Conservation (phyloP, 2,797 vertebrate species). For the Hybognathus amarus region DNA sequence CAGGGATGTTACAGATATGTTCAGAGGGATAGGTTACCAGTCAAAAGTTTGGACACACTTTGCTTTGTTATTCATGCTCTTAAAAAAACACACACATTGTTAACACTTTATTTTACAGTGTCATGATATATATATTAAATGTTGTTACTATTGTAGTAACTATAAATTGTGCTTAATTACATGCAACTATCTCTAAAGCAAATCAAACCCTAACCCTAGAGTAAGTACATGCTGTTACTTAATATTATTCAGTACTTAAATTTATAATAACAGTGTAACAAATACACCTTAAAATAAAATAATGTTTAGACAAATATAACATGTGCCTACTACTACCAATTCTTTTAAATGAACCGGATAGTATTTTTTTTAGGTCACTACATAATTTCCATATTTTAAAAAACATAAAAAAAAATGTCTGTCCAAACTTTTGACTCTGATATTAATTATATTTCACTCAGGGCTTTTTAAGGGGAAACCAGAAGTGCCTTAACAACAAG, state of each 20-base stretch:
- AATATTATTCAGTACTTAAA: too few relatives aligned
- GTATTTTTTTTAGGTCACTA: background rate
- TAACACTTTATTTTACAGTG: too few relatives aligned
- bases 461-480: constrained; percentile 1
- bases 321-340: background rate
- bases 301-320: background rate
- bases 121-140: too few relatives aligned
- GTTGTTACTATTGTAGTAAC: too few relatives aligned
- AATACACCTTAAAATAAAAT: too few relatives aligned
- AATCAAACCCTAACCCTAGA: too few relatives aligned
- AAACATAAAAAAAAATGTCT: background rate
- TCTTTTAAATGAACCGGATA: background rate
- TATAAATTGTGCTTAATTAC: too few relatives aligned
- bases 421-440: background rate
- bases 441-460: background rate
- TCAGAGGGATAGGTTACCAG: too few relatives aligned
- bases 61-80: background rate
- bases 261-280: too few relatives aligned
- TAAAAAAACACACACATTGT: too few relatives aligned
- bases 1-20: background rate
- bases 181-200: too few relatives aligned
- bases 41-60: constrained; percentile 5
- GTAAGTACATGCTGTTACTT: too few relatives aligned
- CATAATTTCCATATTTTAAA: background rate
- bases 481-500: background rate